Percentiles rank a stretch among this genome's conserved stretches.
Conservation (phyloP, 2,797 vertebrate species). For the Gallinago nigripennis region DNA sequence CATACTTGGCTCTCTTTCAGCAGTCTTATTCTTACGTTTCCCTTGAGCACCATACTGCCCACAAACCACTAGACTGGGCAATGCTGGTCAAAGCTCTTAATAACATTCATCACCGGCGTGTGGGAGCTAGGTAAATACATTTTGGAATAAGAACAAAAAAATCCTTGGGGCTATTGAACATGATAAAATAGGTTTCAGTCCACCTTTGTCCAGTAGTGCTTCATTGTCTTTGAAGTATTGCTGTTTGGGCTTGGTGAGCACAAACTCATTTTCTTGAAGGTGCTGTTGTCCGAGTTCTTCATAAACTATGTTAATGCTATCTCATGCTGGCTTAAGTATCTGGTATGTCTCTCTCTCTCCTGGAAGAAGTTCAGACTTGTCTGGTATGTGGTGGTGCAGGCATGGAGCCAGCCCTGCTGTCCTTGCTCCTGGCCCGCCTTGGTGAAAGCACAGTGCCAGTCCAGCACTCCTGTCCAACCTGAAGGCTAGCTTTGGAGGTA, state of each 20-base stretch:
- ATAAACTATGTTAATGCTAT: neutral
- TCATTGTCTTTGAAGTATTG: constrained; percentile 21
- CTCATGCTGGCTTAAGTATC: neutral
- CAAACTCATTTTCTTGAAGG: neutral
- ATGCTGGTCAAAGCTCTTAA: neutral
- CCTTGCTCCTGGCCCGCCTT: neutral
- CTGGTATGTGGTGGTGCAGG: neutral
- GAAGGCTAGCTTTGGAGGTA: neutral
- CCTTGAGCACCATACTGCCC: neutral
- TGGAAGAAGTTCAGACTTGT: neutral
- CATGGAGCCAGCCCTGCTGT: neutral
- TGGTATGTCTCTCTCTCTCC: neutral
- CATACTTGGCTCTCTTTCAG: neutral
- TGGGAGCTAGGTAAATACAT: neutral
- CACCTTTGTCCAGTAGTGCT: neutral
- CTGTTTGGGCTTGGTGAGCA: neutral
- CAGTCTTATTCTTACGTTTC: neutral
- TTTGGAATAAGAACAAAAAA: constrained; percentile 50
- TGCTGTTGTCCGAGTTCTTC: neutral
- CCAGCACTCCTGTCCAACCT: neutral
- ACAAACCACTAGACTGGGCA: constrained; percentile 29
- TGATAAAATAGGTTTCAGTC: neutral
- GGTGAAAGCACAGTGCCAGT: neutral
- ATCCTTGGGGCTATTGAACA: neutral
- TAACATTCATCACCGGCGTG: neutral